These are phyloP conservation scores for Anthoptus insignis DNA, from an alignment of 2,888 invertebrate species.

Conservation along the genomic window DNA sequence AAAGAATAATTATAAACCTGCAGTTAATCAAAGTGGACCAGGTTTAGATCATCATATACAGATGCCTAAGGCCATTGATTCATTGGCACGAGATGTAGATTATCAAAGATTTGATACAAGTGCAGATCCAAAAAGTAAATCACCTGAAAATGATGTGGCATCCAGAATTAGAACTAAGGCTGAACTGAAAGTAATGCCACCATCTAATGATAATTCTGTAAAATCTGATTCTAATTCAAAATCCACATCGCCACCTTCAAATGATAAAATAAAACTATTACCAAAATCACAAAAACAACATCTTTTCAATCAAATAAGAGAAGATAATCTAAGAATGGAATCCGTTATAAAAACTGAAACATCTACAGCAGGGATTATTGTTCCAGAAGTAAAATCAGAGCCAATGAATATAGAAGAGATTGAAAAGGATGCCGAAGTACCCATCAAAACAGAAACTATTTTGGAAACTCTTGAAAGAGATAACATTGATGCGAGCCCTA, in stretches of 20 bases:
- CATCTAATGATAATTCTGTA: slow-evolving; percentile 67
- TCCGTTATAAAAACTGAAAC: slow-evolving; percentile 89
- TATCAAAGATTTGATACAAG: slow-evolving; percentile 64
- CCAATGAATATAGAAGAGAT: slow-evolving; percentile 89
- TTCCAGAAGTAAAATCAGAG: slow-evolving; percentile 89
- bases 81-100: slow-evolving; percentile 85
- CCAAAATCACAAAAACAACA: slow-evolving; percentile 79
- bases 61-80: slow-evolving; percentile 90
- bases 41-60: slow-evolving; percentile 84
- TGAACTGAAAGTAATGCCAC: slow-evolving; percentile 90
- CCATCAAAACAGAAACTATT: slow-evolving; percentile 72
- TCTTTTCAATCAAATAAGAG: slow-evolving; percentile 80
- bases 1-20: slow-evolving; percentile 56
- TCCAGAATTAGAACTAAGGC: slow-evolving; percentile 95
- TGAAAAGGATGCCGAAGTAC: slow-evolving; percentile 85
- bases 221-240: slow-evolving; percentile 58
- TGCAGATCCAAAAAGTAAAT: slow-evolving; percentile 68
- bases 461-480: slow-evolving; percentile 58
- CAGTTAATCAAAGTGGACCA: slow-evolving; percentile 55
- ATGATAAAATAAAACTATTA: slow-evolving; percentile 66
- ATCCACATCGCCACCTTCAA: slow-evolving; percentile 52
- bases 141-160: slow-evolving; percentile 85
- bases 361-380: slow-evolving; percentile 66
- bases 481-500: slow-evolving; percentile 44
- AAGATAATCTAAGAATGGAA: slow-evolving; percentile 76